These are phyloP conservation scores for Morbakka virulenta DNA, from an alignment of 30 jellyfish, hydroid and myxozoan genomes.

Conservation along the genomic window DNA sequence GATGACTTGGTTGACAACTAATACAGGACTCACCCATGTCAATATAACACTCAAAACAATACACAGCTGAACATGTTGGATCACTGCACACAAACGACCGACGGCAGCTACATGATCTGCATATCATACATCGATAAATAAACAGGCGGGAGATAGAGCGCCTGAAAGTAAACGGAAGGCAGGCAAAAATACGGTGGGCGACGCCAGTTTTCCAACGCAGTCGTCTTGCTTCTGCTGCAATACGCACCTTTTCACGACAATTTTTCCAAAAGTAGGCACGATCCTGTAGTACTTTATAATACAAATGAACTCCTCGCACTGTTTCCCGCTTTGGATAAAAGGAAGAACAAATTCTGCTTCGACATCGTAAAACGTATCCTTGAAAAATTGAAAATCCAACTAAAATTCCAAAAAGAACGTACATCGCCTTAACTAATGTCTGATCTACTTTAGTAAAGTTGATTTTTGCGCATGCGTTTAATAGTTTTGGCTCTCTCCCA, in stretches of 20 bases:
- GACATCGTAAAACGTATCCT: slow-evolving; percentile 73
- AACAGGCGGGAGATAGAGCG: slow-evolving; percentile 19
- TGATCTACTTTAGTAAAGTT: slow-evolving; percentile 3
- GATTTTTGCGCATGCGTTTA: slow-evolving; percentile 18
- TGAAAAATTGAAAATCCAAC: slow-evolving; percentile 32
- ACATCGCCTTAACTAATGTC: slow-evolving; percentile 37
- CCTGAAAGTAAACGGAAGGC: slow-evolving; percentile 49
- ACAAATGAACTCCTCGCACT: slow-evolving; percentile 72
- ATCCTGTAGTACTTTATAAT: slow-evolving; percentile 78
- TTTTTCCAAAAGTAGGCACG: slow-evolving; percentile 75
- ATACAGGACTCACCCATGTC: slow-evolving; percentile 89
- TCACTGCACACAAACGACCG: slow-evolving; percentile 63
- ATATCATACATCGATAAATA: slow-evolving; percentile 86
- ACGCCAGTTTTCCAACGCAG: slow-evolving; percentile 53
- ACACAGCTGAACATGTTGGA: slow-evolving; percentile 67
- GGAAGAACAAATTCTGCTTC: slow-evolving; percentile 84
- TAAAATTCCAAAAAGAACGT: slow-evolving; percentile 36
- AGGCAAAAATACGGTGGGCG: slow-evolving; percentile 45
- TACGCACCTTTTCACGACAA: slow-evolving; percentile 62
- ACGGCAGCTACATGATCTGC: slow-evolving; percentile 60
- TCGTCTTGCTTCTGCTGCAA: slow-evolving; percentile 83
- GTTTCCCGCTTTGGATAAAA: slow-evolving; percentile 74
- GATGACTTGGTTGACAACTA: slow-evolving; percentile 55
- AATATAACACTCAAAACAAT: slow-evolving; percentile 81
- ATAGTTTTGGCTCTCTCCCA: background rate